phyloP scores from a whole-genome alignment of 2,888 invertebrate species.

The Brenthis daphne region DNA sequence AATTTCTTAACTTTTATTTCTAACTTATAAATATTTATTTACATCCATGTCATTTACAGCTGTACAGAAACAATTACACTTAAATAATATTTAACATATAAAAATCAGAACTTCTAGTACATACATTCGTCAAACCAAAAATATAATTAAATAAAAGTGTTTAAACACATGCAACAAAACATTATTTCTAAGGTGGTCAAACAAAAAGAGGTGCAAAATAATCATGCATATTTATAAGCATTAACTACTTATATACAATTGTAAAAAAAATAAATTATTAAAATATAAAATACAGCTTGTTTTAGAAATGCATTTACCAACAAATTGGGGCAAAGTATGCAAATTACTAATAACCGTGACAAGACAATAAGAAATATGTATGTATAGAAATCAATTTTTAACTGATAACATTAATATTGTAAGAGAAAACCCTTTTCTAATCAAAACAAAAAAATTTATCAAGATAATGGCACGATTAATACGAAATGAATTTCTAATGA shows the following conservation, averaged over 20 bases:
- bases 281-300: constrained; percentile 13
- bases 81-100: constrained; percentile 35
- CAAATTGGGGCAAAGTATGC: constrained; percentile 23
- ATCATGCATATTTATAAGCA: constrained; percentile 60
- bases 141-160: constrained; percentile 2
- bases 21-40: constrained; percentile 65
- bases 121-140: constrained; percentile 10
- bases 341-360: constrained; percentile 11
- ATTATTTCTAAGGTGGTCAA: constrained; percentile 37
- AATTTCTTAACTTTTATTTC: constrained; percentile 67
- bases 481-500: neutral
- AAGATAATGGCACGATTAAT: constrained; percentile 12
- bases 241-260: constrained; percentile 42
- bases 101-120: neutral
- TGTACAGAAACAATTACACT: constrained; percentile 38
- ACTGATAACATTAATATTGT: too few relatives aligned
- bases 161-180: constrained; percentile 27
- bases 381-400: neutral
- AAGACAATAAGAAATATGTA: constrained; percentile 38
- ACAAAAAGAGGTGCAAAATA: constrained; percentile 54
- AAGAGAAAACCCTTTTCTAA: neutral
- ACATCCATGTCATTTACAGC: constrained; percentile 59
- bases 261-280: constrained; percentile 56
- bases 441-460: neutral
- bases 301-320: constrained; percentile 32